These are phyloP conservation scores for Calcarius ornatus DNA, from an alignment of 2,113 vertebrate species.

Conservation along the genomic window DNA sequence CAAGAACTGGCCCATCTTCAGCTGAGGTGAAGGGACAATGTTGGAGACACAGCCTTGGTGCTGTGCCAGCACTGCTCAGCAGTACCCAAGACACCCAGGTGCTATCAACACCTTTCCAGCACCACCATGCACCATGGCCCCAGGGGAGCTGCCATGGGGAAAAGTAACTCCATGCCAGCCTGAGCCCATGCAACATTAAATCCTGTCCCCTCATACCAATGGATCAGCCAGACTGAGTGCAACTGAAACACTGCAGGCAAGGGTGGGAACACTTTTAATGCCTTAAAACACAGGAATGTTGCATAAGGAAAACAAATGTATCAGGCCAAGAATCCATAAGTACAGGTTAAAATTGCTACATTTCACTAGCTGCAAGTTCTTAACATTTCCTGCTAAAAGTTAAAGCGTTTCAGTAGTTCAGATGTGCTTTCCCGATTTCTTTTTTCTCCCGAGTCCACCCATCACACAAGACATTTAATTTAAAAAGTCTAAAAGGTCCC, in stretches of 20 bases:
- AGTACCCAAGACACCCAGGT: not conserved
- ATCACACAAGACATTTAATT: not conserved
- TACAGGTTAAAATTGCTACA: not conserved
- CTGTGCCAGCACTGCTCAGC: not conserved
- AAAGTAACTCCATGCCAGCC: not conserved
- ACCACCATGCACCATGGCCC: accelerated
- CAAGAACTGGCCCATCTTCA: not conserved
- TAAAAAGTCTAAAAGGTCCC: not conserved
- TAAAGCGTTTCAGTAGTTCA: not conserved
- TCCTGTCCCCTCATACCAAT: accelerated
- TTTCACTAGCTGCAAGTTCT: not conserved
- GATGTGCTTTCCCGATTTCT: not conserved
- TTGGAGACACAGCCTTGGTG: no score
- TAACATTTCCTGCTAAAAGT: not conserved
- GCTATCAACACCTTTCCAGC: not conserved
- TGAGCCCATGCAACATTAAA: accelerated
- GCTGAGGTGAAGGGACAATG: not conserved
- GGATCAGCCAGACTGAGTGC: not conserved
- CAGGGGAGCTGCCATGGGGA: not conserved
- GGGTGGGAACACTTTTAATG: not conserved
- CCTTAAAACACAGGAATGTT: not conserved
- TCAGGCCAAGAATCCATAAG: not conserved
- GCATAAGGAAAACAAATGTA: not conserved
- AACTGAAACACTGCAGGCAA: not conserved
- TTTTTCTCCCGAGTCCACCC: not conserved